phyloP scores from a whole-genome alignment of 2,888 invertebrate species.

The Drosophila cracens region DNA sequence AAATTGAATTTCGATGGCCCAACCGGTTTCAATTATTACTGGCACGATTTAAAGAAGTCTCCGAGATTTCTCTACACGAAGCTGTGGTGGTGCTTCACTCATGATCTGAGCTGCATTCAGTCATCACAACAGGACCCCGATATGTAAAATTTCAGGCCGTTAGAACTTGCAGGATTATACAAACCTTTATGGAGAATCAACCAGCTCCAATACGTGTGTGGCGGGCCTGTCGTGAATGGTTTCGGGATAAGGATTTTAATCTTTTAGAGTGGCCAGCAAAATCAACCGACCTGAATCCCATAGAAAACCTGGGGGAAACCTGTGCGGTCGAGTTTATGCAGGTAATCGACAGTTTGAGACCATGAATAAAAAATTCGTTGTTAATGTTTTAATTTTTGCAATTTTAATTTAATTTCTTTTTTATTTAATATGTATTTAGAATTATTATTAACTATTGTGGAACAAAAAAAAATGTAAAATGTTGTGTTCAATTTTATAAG shows the following conservation, averaged over 20 bases:
- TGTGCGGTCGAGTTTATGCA: too few species aligned
- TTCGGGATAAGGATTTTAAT: neutral
- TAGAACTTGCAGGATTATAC: neutral
- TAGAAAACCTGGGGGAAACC: too few species aligned
- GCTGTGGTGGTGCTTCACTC: too few species aligned
- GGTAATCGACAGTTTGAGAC: too few species aligned
- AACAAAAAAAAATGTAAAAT: too few species aligned
- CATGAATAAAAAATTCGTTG: neutral
- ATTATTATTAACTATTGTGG: neutral
- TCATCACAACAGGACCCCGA: neutral
- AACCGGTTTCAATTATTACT: neutral
- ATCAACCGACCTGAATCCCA: neutral
- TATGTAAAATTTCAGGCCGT: neutral
- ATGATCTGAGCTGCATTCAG: neutral
- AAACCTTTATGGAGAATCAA: neutral
- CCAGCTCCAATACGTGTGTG: neutral
- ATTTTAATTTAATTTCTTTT: neutral
- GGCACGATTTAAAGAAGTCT: neutral
- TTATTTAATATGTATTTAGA: neutral
- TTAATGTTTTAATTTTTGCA: neutral
- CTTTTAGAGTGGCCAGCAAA: neutral
- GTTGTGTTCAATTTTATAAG: neutral
- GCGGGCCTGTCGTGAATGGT: neutral
- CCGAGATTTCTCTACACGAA: neutral
- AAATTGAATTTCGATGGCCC: neutral